A percentile compares a stretch with the other conserved stretches of the same genome.
phyloP scores from a whole-genome alignment of 2,888 invertebrate species.

The Synanthedon formicaeformis region DNA sequence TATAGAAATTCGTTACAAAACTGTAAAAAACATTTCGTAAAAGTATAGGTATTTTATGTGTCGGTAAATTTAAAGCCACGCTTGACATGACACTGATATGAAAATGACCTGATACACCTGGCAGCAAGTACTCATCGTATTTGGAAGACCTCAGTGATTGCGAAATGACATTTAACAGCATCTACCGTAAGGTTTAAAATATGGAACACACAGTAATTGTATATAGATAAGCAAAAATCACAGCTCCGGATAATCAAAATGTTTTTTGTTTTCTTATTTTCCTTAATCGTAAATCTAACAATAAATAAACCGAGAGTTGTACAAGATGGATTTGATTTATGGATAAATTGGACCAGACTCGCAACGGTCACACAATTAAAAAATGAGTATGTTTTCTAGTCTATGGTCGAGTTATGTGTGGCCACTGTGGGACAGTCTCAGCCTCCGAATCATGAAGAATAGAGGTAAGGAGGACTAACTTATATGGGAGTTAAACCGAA shows the following conservation, averaged over 20 bases:
- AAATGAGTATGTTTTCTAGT: neutral
- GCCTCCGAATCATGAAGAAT: too few species aligned
- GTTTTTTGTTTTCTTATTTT: slow-evolving; percentile 55
- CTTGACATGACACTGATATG: slow-evolving; percentile 34
- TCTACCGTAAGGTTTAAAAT: neutral
- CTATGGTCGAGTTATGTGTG: neutral
- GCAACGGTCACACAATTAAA: neutral
- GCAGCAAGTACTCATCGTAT: slow-evolving; percentile 4
- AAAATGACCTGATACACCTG: slow-evolving; percentile 26
- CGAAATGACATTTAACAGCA: slow-evolving; percentile 17
- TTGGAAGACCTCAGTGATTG: slow-evolving; percentile 31
- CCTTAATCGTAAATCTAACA: slow-evolving; percentile 55
- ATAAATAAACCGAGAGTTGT: slow-evolving; percentile 66
- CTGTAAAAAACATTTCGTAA: slow-evolving; percentile 50
- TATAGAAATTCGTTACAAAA: slow-evolving; percentile 66
- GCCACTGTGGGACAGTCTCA: neutral
- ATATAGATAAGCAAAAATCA: slow-evolving; percentile 67
- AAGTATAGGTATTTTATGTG: slow-evolving; percentile 54
- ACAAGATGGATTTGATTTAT: slow-evolving; percentile 51
- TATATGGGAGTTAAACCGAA: too few species aligned
- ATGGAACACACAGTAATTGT: slow-evolving; percentile 2
- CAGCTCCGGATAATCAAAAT: slow-evolving; percentile 67
- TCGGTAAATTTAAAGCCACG: slow-evolving; percentile 25
- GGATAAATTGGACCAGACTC: slow-evolving; percentile 38
- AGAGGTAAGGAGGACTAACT: too few species aligned